phyloP scores from a whole-genome alignment of 1,140 invertebrate genomes.

The Macrobrachium rosenbergii region DNA sequence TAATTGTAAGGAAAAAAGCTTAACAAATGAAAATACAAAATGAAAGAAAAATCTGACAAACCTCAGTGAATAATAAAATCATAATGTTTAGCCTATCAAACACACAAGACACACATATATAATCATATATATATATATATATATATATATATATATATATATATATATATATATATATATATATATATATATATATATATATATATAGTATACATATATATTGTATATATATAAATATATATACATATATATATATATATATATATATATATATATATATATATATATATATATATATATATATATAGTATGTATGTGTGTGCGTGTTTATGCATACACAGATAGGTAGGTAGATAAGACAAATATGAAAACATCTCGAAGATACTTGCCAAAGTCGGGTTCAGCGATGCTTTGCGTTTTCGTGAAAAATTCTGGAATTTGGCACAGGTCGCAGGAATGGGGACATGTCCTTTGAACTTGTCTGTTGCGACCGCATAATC shows the following conservation, averaged over 20 bases:
- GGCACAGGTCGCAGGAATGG: too few relatives aligned
- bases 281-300: conserved; percentile 20
- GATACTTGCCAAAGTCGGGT: neutral
- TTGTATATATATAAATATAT: too few relatives aligned
- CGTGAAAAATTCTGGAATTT: too few relatives aligned
- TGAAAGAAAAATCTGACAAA: too few relatives aligned
- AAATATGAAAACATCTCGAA: neutral
- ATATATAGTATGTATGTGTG: neutral
- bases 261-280: conserved; percentile 5
- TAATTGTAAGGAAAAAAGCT: too few relatives aligned
- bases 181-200: conserved; percentile 8
- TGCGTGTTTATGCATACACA: neutral
- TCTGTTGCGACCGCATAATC: too few relatives aligned
- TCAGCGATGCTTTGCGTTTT: neutral
- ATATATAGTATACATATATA: too few relatives aligned
- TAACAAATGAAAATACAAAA: too few relatives aligned
- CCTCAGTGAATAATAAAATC: too few relatives aligned
- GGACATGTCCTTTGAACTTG: too few relatives aligned
- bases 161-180: conserved; percentile 21
- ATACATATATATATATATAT: conserved; percentile 19
- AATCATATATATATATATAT: neutral
- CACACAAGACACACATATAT: neutral
- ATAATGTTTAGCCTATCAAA: too few relatives aligned
- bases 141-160: conserved; percentile 3
- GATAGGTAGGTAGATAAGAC: neutral